A percentile compares a stretch with the other conserved stretches of the same genome.
Evolutionary conservation across 2,888 invertebrate genomes (phyloP).

Genomic region (Tetropium fuscum): DNA sequence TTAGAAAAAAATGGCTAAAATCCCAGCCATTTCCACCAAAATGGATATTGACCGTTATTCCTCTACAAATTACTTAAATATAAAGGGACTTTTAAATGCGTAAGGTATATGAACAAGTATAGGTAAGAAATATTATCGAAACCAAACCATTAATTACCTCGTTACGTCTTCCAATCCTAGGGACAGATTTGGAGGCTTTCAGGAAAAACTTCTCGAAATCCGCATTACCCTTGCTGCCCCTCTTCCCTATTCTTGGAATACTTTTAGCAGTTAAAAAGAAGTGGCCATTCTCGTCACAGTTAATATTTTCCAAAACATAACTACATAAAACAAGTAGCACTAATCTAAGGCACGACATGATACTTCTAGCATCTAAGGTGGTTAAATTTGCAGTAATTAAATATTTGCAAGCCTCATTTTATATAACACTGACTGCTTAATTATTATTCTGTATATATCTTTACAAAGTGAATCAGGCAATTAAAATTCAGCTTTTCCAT

Average conservation of each 20-base stretch:
- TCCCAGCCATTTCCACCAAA: too few species aligned
- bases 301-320: not conserved
- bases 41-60: too few species aligned
- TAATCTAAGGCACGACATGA: conserved; percentile 3
- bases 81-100: too few species aligned
- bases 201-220: conserved; percentile 67
- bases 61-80: too few species aligned
- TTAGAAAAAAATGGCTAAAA: too few species aligned
- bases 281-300: conserved; percentile 12
- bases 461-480: not conserved
- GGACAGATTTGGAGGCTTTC: conserved; percentile 67
- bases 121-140: not conserved
- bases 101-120: too few species aligned
- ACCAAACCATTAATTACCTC: conserved; percentile 46
- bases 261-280: conserved; percentile 62
- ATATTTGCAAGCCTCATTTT: not conserved
- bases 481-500: not conserved
- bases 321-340: not conserved
- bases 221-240: conserved; percentile 55
- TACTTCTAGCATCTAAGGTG: not conserved
- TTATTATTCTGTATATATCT: not conserved
- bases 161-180: conserved; percentile 65
- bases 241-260: conserved; percentile 60
- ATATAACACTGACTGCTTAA: not conserved
- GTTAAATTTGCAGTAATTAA: conserved; percentile 1